These are phyloP conservation scores for Amphibalanus amphitrite DNA, from an alignment of 1,140 invertebrate genomes.

Conservation along the genomic window DNA sequence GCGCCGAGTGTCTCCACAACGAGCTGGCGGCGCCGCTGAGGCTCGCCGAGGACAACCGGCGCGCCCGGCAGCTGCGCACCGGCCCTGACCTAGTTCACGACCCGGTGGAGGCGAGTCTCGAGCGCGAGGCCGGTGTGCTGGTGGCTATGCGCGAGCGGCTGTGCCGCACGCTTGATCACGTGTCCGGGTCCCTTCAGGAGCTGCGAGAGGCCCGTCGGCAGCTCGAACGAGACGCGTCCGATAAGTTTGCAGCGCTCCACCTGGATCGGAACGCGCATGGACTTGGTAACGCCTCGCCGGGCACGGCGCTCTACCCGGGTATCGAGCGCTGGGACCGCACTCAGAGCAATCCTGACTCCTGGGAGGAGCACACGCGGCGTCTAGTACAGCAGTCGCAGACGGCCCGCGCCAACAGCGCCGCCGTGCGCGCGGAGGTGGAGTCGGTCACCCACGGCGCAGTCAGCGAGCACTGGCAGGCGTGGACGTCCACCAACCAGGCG, in stretches of 20 bases:
- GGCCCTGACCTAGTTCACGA: background rate
- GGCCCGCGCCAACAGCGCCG: conserved; percentile 58
- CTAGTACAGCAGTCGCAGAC: conserved; percentile 61
- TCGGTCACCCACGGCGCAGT: conserved; percentile 59
- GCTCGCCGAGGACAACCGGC: background rate
- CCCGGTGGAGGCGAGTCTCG: background rate
- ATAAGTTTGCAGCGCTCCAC: conserved; percentile 70
- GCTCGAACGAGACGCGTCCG: conserved; percentile 61
- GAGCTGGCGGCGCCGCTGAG: background rate
- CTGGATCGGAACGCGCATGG: conserved; percentile 76
- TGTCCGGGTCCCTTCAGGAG: background rate
- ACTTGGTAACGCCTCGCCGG: conserved; percentile 63
- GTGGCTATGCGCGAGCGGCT: background rate
- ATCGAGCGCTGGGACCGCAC: conserved; percentile 80
- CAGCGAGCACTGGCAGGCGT: conserved; percentile 75
- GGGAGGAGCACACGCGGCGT: conserved; percentile 67
- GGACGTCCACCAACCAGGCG: conserved; percentile 67
- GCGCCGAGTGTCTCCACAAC: background rate
- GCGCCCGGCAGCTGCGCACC: background rate
- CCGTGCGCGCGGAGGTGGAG: conserved; percentile 58
- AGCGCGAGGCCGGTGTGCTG: background rate
- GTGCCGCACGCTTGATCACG: background rate
- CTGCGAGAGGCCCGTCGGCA: conserved; percentile 41
- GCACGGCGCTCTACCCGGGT: conserved; percentile 74
- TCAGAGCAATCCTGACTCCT: conserved; percentile 59